A percentile compares a stretch with the other conserved stretches of the same genome.
phyloP scores from a whole-genome alignment of 2,113 vertebrate genomes.

The Fregetta grallaria region DNA sequence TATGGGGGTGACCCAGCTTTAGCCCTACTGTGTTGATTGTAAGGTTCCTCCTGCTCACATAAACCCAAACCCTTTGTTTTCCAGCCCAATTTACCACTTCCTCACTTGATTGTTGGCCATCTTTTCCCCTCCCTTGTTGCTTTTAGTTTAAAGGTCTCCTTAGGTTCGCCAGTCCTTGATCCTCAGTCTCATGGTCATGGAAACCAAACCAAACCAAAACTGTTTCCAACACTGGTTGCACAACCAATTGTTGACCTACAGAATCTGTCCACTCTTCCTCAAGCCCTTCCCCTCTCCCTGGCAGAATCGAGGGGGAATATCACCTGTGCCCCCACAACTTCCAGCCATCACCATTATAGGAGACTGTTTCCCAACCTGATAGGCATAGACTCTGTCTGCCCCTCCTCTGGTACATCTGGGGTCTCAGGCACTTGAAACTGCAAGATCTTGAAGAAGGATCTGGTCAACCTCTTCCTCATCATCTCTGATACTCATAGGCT shows the following conservation, averaged over 20 bases:
- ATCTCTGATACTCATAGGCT: background rate
- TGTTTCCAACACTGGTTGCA: background rate
- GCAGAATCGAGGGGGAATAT: background rate
- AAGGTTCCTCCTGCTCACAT: background rate
- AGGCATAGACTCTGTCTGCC: background rate
- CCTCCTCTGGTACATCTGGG: too few species aligned
- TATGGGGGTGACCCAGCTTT: background rate
- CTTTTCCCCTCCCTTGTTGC: background rate
- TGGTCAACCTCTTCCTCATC: background rate
- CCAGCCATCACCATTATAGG: background rate
- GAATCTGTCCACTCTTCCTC: background rate
- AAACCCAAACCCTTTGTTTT: background rate
- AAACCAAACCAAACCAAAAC: background rate
- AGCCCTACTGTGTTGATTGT: background rate
- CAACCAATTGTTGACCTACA: background rate
- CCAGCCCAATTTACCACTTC: background rate
- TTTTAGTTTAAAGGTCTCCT: background rate
- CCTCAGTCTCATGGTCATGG: background rate
- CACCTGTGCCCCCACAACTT: background rate
- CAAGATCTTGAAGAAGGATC: background rate
- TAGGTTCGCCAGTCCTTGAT: background rate
- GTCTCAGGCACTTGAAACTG: background rate
- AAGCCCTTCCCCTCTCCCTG: background rate
- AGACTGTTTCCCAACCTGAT: background rate
- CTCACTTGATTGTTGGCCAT: background rate